Percentiles rank a stretch among this genome's conserved stretches.
Evolutionary conservation across 2,797 vertebrate genomes (phyloP).

Genomic region (Chelidonichthys spinosus): DNA sequence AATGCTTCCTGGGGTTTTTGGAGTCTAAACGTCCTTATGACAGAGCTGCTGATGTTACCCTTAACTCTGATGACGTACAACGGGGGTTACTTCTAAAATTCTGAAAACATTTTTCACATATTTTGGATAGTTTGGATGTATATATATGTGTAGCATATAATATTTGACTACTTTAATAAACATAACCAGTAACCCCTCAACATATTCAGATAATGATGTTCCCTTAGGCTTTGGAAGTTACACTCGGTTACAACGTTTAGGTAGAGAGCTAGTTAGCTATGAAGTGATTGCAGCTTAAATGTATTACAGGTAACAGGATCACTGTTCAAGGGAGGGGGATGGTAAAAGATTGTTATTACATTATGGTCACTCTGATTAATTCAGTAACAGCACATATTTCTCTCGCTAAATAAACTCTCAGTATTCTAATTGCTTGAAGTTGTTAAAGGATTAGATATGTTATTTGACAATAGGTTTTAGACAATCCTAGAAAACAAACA

Average conservation of each 20-base stretch:
- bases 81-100: no score
- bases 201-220: not conserved
- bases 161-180: no score
- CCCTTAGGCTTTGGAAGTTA: not conserved
- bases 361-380: no score
- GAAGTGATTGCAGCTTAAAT: not conserved
- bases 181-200: not conserved
- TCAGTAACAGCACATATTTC: not conserved
- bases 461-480: not conserved
- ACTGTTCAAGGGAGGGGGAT: not conserved
- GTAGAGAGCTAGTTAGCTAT: not conserved
- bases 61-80: no score
- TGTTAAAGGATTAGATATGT: not conserved
- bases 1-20: not conserved
- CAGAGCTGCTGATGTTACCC: not conserved
- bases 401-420: not conserved
- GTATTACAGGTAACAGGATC: not conserved
- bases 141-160: no score
- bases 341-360: no score
- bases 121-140: no score
- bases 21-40: not conserved
- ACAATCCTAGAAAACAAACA: conserved; percentile 7
- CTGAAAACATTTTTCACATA: no score
- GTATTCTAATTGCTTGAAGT: not conserved
- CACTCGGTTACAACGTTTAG: not conserved